Evolutionary conservation across 1,140 invertebrate genomes (phyloP), one percentile per base, ranked within the genome.

Genomic region (Drosophila gunungcola): DNA sequence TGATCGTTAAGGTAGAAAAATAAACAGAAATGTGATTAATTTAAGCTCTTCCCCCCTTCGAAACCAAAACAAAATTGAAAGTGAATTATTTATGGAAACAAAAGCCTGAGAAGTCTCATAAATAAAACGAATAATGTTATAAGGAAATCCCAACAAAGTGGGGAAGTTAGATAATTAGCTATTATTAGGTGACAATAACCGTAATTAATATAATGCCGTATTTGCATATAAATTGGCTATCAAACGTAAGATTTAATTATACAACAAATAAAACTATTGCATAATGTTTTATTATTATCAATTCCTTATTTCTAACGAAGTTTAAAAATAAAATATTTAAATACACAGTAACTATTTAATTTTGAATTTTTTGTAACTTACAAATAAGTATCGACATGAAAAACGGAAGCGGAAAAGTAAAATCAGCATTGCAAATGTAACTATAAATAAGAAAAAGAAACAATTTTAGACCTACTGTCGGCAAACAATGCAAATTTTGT

Each of bases 361-460:
- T 32, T 32, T 4, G 29, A 4, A 6, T 32, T 6, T 6, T 32
- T 32, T 32, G 5, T 4, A 32, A 32, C 29, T 6, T 32, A 6
- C 5, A 32, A 32, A 32, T 6, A 32, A 32, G 7, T 32, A 6
- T 6, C 4, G 5, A 54, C 69, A 61, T 64, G 65, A 75, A 58
- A 62, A 83, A 67, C 80, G 75, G 80, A 84, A 84, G 78, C 57
- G 53, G 45, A 9, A 4, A 6, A n/a, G 25, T 9, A 0, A 41
- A 78, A 83, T 83, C 38, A 58, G 10, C 70, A 79, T 63, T 75
- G 70, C 70, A 83, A 74, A 75, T 32, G 29, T 7, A 32, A 32
- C 29, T 81, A 36, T 10, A 58, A 65, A 38, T 41, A 46, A 32
- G 29, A 32, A 32, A 32, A 6, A 32, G 29, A 4, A 4, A 32